Percentiles rank a stretch among this genome's conserved stretches.
phyloP scores from a whole-genome alignment of 1,140 invertebrate species.

The Pemphigus obesinymphae region DNA sequence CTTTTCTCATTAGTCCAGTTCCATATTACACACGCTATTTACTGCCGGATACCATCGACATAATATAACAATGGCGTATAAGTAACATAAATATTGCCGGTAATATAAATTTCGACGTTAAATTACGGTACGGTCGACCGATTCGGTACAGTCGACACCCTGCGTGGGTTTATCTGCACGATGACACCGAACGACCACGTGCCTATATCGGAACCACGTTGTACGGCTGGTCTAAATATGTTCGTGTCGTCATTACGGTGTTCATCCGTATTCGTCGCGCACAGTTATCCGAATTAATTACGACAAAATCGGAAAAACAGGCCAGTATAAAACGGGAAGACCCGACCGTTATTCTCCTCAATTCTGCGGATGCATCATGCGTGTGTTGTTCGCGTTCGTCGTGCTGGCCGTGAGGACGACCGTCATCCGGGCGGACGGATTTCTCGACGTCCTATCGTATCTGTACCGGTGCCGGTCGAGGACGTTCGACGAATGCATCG shows the following conservation, averaged over 20 bases:
- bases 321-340: neutral
- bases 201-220: no score
- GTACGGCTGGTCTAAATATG: neutral
- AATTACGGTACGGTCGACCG: neutral
- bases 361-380: neutral
- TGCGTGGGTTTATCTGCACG: neutral
- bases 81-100: no score
- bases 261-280: neutral
- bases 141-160: slow-evolving; percentile 23
- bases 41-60: no score
- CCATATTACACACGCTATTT: no score
- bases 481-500: neutral
- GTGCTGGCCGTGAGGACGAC: neutral
- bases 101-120: no score
- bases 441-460: neutral
- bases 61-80: no score
- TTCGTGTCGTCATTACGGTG: neutral
- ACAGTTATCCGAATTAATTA: neutral
- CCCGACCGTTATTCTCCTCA: neutral
- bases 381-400: neutral
- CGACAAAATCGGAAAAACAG: neutral
- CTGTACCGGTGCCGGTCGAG: neutral
- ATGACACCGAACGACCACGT: no score
- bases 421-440: neutral
- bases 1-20: no score